These are phyloP conservation scores for Melangyna quadrimaculata DNA, from an alignment of 2,888 invertebrate genomes.

Conservation along the genomic window DNA sequence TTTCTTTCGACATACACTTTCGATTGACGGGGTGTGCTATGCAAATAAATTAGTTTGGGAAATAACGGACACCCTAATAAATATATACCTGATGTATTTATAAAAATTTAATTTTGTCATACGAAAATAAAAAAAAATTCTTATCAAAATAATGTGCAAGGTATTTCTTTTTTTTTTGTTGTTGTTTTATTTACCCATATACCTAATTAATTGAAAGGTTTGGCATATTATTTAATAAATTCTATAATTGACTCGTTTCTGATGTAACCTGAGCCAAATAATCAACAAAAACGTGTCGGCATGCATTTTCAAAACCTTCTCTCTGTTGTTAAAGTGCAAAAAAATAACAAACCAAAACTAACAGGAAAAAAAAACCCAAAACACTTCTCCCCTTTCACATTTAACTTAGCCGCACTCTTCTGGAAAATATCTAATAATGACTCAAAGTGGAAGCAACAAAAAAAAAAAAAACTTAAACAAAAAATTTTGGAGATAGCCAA, in stretches of 20 bases:
- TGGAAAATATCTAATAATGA: constrained; percentile 1
- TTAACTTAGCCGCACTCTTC: background rate
- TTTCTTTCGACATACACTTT: too few species aligned
- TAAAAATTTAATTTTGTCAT: too few species aligned
- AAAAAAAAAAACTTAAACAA: background rate
- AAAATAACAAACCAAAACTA: background rate
- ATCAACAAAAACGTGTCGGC: constrained; percentile 38
- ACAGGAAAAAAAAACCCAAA: background rate
- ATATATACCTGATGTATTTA: too few species aligned
- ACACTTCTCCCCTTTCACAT: background rate
- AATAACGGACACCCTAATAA: too few species aligned
- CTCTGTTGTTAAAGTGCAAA: background rate
- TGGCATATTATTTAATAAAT: background rate
- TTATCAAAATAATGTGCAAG: too few species aligned
- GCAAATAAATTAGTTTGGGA: too few species aligned
- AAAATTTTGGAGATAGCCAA: background rate
- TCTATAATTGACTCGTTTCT: background rate
- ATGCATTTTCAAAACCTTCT: constrained; percentile 22
- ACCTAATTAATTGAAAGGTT: background rate
- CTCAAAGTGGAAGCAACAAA: background rate
- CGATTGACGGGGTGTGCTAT: too few species aligned
- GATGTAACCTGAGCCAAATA: constrained; percentile 1
- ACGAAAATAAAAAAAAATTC: too few species aligned
- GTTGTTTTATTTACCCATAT: background rate
- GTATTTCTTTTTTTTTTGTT: background rate